Base-by-base conservation (phyloP, 2,113 vertebrate species). In the Ochotona curzoniae region DNA sequence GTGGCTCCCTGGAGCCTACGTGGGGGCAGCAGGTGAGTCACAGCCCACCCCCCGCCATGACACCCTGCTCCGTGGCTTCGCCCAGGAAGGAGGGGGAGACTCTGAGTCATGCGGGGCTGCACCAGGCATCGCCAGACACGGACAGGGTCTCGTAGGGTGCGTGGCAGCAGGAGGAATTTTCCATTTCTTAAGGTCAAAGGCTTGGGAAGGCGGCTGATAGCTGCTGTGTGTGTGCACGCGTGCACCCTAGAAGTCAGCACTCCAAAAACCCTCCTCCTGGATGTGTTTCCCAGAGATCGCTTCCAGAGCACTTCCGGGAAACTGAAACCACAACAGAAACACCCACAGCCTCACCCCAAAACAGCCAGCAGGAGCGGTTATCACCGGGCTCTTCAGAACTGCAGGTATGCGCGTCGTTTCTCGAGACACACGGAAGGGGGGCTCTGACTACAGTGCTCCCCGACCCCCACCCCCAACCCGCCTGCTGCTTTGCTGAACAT, bases 111-210 rank as follows among this genome's bases (percentile, higher is more conserved):
- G 2, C 28, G 54, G 38, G 83, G 94, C 83, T n/a, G 49, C 4
- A 1, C 87, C 67, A 49, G 93, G 93, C 93, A 61, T 60, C 85
- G 91, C 44, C 82, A 83, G 66, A 96, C 76, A 96, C 91, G 95
- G 89, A 94, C 91, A 87, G 85, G 86, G 90, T 57, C 64, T 81
- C n/a, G 1, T 18, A 6, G 35, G 96, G 35, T 3, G 21, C 57
- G 82, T 63, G 63, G 30, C 67, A 67, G 1, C 95, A 81, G 90
- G 38, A 89, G 83, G 92, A 70, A 90, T 96, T 97, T 97, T 85
- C 93, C 87, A 91, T 69, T 91, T 28, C 92, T 44, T 94, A 96
- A 97, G 96, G 96, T 97, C 97, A 97, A 97, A 91, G 95, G 96
- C 96, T 95, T 94, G 7, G 69, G 69, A 0, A 38, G 80, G 93